Conservation (phyloP, 2,113 vertebrate genomes). For the Perognathus longimembris region DNA sequence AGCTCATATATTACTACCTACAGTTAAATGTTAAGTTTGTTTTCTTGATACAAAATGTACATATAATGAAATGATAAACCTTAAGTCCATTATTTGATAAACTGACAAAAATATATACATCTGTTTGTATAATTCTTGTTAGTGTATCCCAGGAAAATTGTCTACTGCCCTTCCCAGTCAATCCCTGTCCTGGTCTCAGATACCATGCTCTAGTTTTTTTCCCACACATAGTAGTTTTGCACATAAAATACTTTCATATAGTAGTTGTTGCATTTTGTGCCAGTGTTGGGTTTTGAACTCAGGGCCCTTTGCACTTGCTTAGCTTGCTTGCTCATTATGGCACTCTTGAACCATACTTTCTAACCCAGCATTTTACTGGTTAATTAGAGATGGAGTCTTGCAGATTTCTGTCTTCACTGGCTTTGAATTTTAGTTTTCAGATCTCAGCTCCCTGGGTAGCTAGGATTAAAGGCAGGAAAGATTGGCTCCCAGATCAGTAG, state of each 20-base stretch:
- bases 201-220: background rate
- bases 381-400: no score
- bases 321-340: no score
- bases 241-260: background rate
- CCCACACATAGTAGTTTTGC: background rate
- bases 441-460: no score
- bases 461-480: no score
- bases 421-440: no score
- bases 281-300: no score
- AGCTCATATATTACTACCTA: background rate
- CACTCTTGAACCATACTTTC: no score
- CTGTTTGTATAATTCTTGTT: background rate
- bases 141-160: background rate
- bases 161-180: background rate
- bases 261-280: background rate
- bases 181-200: background rate
- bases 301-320: no score
- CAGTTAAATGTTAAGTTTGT: background rate
- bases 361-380: no score
- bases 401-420: no score
- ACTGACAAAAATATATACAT: background rate
- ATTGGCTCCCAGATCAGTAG: no score
- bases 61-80: background rate
- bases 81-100: background rate
- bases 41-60: conserved; percentile 13